Percentiles rank a stretch among this genome's conserved stretches.
These are phyloP conservation scores for Centropus unirufus DNA, from an alignment of 2,113 vertebrate species.

Conservation along the genomic window DNA sequence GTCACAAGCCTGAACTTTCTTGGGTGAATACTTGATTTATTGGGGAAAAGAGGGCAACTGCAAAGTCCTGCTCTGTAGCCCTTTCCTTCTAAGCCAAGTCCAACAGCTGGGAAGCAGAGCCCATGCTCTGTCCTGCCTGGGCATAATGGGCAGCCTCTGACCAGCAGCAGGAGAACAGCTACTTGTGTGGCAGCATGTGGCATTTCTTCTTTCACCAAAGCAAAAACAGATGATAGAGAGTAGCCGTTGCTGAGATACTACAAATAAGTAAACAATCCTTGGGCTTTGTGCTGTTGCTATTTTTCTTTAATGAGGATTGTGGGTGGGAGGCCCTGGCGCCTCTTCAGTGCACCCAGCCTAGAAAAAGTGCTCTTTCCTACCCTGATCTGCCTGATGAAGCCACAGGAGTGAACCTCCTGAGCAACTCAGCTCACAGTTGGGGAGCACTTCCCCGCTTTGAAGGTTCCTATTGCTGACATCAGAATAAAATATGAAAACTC, in stretches of 20 bases:
- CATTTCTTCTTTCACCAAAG: conserved; percentile 76
- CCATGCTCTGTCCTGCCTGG: neutral
- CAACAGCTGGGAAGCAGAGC: conserved; percentile 38
- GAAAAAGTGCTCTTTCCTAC: conserved; percentile 33
- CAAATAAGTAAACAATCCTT: conserved; percentile 74
- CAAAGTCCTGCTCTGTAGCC: neutral
- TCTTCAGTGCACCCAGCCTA: conserved; percentile 30
- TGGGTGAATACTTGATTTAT: rapidly evolving
- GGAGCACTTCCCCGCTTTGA: conserved; percentile 51
- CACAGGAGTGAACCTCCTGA: conserved; percentile 58
- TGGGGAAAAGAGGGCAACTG: neutral
- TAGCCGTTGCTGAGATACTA: conserved; percentile 73
- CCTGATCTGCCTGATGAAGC: conserved; percentile 36
- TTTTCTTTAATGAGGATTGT: conserved; percentile 68
- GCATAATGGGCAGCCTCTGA: conserved; percentile 41
- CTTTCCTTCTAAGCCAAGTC: neutral
- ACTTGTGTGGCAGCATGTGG: conserved; percentile 76
- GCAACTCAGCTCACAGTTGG: conserved; percentile 31
- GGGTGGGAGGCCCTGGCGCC: conserved; percentile 64
- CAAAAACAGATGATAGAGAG: conserved; percentile 79
- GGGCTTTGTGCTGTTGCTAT: conserved; percentile 53
- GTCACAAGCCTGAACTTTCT: conserved; percentile 7
- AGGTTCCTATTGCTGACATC: conserved; percentile 65
- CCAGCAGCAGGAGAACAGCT: conserved; percentile 64
- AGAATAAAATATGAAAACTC: conserved; percentile 50